Conservation (phyloP, 2,113 vertebrate genomes). For the Tetraodon nigroviridis region DNA sequence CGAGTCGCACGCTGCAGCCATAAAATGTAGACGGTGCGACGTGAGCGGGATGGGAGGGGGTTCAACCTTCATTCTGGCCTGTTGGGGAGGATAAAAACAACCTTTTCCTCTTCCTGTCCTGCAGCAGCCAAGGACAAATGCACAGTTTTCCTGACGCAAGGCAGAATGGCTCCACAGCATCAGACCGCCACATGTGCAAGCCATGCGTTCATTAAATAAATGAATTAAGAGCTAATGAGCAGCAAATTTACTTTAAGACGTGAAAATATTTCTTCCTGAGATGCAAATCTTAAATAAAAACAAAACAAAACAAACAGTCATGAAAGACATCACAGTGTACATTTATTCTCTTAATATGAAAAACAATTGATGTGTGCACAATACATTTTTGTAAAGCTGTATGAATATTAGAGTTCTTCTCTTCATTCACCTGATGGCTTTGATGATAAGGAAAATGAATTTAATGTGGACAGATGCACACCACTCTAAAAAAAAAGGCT, state of each 20-base stretch:
- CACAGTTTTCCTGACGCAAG: too few relatives aligned
- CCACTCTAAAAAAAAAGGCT: constrained; percentile 13
- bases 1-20: constrained; percentile 30
- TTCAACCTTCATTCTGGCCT: not conserved
- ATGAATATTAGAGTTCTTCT: constrained; percentile 2
- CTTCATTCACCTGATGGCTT: constrained; percentile 1
- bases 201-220: too few relatives aligned
- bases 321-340: not conserved
- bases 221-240: not conserved
- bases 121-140: constrained; percentile 35
- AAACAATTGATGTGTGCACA: constrained; percentile 7
- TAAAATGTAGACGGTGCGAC: not conserved
- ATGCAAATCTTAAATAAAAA: not conserved
- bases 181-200: not conserved
- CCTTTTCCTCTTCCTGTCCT: constrained; percentile 18
- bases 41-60: not conserved
- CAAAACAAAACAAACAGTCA: not conserved
- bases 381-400: constrained; percentile 14
- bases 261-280: not conserved
- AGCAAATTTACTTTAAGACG: not conserved
- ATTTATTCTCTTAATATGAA: not conserved
- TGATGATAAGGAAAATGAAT: constrained; percentile 20
- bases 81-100: not conserved
- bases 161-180: not conserved
- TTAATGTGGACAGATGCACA: constrained; percentile 3